Conservation (phyloP, 1,140 invertebrate genomes). For the Drosophila sproati region DNA sequence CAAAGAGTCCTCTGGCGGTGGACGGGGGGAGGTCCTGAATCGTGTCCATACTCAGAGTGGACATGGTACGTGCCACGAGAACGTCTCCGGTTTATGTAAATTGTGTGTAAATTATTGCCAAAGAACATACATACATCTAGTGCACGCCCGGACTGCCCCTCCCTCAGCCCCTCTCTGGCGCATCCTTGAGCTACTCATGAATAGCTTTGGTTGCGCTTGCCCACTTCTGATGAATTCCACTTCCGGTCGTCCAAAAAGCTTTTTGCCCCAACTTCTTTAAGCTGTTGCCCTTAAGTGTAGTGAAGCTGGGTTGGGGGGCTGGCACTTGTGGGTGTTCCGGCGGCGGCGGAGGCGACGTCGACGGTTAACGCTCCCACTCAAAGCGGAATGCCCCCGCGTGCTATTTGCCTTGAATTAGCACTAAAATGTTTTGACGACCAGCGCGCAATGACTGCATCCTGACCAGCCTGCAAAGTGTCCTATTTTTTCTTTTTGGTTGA, state of each 20-base stretch:
- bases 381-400: constrained; percentile 21
- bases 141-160: constrained; percentile 25
- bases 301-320: too few relatives aligned
- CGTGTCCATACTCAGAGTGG: constrained; percentile 1
- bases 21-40: too few relatives aligned
- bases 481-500: neutral
- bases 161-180: neutral
- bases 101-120: constrained; percentile 67
- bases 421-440: constrained; percentile 50
- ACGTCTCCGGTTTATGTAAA: constrained; percentile 60
- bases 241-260: constrained; percentile 42
- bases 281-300: constrained; percentile 24
- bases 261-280: constrained; percentile 51
- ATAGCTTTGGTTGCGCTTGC: constrained; percentile 12
- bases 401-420: constrained; percentile 55
- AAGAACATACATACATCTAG: constrained; percentile 47
- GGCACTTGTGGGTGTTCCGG: too few relatives aligned
- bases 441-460: constrained; percentile 24
- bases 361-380: neutral
- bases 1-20: constrained; percentile 1
- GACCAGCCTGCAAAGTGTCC: neutral
- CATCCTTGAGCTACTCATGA: constrained; percentile 17
- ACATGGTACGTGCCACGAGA: constrained; percentile 2
- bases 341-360: neutral
- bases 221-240: constrained; percentile 60